These are phyloP conservation scores for Micronisus gabar DNA, from an alignment of 2,113 vertebrate species.

Conservation along the genomic window DNA sequence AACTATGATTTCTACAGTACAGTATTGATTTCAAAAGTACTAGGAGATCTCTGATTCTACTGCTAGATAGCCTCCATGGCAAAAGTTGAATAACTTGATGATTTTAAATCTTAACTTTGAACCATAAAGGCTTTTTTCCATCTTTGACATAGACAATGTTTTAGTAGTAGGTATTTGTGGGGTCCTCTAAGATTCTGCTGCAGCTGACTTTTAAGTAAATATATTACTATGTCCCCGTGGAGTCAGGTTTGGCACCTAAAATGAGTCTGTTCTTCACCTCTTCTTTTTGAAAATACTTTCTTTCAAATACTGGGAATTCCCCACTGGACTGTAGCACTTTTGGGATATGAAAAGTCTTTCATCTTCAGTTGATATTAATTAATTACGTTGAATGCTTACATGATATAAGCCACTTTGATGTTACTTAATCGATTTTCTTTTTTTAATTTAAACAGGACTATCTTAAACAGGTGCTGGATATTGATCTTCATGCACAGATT, in stretches of 20 bases:
- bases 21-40: background rate
- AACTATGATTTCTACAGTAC: conserved; percentile 20
- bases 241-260: conserved; percentile 26
- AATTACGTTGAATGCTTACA: conserved; percentile 10
- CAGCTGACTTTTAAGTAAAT: background rate
- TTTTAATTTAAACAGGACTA: conserved; percentile 86
- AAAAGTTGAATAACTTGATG: background rate
- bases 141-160: background rate
- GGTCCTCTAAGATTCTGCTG: background rate
- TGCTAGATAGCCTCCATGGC: background rate
- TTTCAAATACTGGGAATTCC: conserved; percentile 2
- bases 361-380: conserved; percentile 12
- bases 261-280: background rate
- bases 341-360: background rate
- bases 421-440: conserved; percentile 28
- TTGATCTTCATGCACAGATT: conserved; percentile 98
- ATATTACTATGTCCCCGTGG: background rate
- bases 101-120: background rate
- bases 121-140: background rate
- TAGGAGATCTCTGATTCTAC: background rate
- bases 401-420: conserved; percentile 21
- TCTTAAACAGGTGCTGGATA: conserved; percentile 99
- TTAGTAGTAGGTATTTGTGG: background rate
- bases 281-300: background rate
- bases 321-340: background rate